Evolutionary conservation across 2,888 invertebrate genomes (phyloP), one percentile per base, ranked within the genome.

Genomic region (Lamellibrachia satsuma): DNA sequence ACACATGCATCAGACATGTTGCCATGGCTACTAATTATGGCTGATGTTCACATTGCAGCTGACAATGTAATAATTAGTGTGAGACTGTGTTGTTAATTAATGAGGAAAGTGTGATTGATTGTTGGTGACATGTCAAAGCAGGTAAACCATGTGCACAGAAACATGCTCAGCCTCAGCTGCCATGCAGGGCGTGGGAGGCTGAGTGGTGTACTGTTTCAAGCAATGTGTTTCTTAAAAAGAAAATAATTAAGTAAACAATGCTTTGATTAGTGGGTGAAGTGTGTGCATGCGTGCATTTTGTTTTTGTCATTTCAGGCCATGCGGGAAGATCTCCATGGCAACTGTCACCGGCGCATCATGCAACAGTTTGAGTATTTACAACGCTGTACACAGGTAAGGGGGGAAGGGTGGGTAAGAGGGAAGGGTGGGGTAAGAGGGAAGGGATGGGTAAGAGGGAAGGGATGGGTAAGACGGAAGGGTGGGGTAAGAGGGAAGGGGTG

Each of bases 301-400:
- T 11, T 22, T 11, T 60, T 75, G n/a, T 15, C 15, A 22, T 3
- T 75, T 6, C 39, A 91, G 91, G 52, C 51, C 22, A 91, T 91
- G 91, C 51, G 51, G 52, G 91, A 91, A 91, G 91, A 91, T 7
- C 51, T 91, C 52, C 91, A 91, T 4, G 91, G 91, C 15, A 91
- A 91, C 27, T 60, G 90, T 39, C 94, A 95, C 93, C 95, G 95
- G 91, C 95, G 95, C 92, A 96, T 96, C 91, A 97, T 97, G 75
- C 98, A 98, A 55, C 98, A 98, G 92, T 97, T 98, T 1, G 98
- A 98, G 91, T 97, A 97, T 0, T 97, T 98, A 0, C 97, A 98
- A 0, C 97, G 97, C 95, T 97, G 97, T 94, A 98, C 98, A 4
- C 97, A 97, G 93, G 95, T 95, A 92, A 92, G 75, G 6, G 27